Percentiles rank a stretch among this genome's conserved stretches.
These are phyloP conservation scores for Alcedo quadribrachys DNA, from an alignment of 2,797 vertebrate genomes.

Conservation along the genomic window DNA sequence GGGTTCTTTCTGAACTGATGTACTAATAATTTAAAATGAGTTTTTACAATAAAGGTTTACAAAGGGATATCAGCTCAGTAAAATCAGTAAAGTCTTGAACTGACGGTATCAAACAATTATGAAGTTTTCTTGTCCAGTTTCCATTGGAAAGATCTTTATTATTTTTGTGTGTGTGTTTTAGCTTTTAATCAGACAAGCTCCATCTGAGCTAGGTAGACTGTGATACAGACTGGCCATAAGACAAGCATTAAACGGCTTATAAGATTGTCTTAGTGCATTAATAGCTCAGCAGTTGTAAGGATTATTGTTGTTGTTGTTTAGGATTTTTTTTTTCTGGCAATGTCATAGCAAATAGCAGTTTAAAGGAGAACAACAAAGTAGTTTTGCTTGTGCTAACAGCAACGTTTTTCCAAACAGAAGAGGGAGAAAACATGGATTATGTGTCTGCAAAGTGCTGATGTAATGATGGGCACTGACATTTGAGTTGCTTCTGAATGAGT, in stretches of 20 bases:
- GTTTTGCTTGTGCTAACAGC: not conserved
- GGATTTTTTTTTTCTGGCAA: not conserved
- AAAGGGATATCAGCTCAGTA: not conserved
- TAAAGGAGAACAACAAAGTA: not conserved
- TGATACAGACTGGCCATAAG: not conserved
- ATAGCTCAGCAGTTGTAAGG: slow-evolving; percentile 50
- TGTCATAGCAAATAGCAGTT: slow-evolving; percentile 2
- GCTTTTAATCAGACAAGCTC: not conserved
- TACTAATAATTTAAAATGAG: not conserved
- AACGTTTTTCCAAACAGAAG: not conserved
- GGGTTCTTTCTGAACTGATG: not conserved
- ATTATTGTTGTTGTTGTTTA: slow-evolving; percentile 41
- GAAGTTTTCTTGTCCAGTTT: not conserved
- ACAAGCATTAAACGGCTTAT: slow-evolving; percentile 48
- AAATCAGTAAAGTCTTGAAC: not conserved
- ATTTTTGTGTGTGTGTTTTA: not conserved
- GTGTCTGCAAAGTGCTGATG: not conserved
- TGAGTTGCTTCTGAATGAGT: slow-evolving; percentile 5
- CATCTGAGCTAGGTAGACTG: not conserved
- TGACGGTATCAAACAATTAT: not conserved
- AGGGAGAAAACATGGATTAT: not conserved
- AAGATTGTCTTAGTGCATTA: slow-evolving; percentile 46
- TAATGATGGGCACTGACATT: not conserved
- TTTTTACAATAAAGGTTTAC: not conserved
- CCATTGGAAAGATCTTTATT: not conserved